These are phyloP conservation scores for Teleopsis dalmanni DNA, from an alignment of 1,140 invertebrate genomes.

Conservation along the genomic window DNA sequence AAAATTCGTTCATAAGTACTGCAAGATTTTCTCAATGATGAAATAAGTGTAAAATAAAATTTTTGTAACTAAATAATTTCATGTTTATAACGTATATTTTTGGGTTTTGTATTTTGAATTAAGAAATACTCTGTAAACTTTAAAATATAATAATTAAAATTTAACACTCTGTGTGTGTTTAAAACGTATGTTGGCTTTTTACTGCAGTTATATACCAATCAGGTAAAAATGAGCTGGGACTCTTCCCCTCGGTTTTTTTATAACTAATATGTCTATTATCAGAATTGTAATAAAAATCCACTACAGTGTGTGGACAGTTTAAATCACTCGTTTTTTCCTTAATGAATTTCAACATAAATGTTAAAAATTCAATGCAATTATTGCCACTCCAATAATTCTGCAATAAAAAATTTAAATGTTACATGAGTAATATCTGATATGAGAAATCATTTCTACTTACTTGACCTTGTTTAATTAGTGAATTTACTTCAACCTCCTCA, in stretches of 20 bases:
- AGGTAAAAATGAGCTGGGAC: slow-evolving; percentile 12
- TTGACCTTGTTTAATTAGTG: slow-evolving; percentile 44
- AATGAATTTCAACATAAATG: slow-evolving; percentile 13
- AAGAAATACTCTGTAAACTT: too few relatives aligned
- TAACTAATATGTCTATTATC: slow-evolving; percentile 4
- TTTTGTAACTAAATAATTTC: too few relatives aligned
- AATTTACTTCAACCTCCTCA: slow-evolving; percentile 40
- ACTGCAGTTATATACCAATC: slow-evolving; percentile 22
- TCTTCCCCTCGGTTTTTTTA: slow-evolving; percentile 7
- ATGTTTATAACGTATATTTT: too few relatives aligned
- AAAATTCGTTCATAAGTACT: too few relatives aligned
- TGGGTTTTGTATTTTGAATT: too few relatives aligned
- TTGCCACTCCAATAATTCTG: slow-evolving; percentile 15
- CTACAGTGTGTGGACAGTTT: slow-evolving; percentile 17
- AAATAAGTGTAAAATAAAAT: too few relatives aligned
- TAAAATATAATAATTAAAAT: too few relatives aligned
- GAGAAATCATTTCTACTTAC: slow-evolving; percentile 30
- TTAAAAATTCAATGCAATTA: slow-evolving; percentile 16
- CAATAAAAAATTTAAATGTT: slow-evolving; percentile 3
- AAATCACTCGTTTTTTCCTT: slow-evolving; percentile 5
- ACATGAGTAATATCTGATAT: not conserved
- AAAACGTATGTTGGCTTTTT: too few relatives aligned
- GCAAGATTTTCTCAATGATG: too few relatives aligned
- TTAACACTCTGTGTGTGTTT: too few relatives aligned
- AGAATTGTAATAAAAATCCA: slow-evolving; percentile 17